phyloP scores from a whole-genome alignment of 2,113 vertebrate genomes.

The Seriola rivoliana region DNA sequence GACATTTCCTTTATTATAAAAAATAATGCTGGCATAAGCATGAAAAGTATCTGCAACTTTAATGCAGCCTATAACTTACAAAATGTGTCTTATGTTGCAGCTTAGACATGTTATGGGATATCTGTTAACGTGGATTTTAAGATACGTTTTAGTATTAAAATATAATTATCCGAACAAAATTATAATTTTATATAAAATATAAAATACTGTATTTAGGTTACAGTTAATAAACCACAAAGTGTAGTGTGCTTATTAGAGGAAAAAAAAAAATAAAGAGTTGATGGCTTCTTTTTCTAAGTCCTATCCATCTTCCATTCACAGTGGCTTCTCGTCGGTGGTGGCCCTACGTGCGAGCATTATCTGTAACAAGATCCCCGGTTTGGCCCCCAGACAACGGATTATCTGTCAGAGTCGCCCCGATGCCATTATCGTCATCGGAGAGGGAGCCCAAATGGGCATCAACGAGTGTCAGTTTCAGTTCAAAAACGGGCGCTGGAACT shows the following conservation, averaged over 20 bases:
- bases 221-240: neutral
- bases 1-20: conserved; percentile 1
- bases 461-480: conserved; percentile 99
- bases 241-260: neutral
- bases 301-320: conserved; percentile 79
- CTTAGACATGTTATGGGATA: neutral
- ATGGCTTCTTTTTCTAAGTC: conserved; percentile 38
- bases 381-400: conserved; percentile 96
- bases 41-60: neutral
- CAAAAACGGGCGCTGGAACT: conserved; percentile 98
- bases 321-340: conserved; percentile 96
- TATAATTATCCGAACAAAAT: neutral
- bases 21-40: neutral
- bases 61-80: neutral
- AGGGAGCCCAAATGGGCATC: conserved; percentile 98
- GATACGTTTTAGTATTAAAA: neutral
- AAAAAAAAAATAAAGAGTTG: neutral
- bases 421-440: conserved; percentile 98
- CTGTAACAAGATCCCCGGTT: conserved; percentile 98
- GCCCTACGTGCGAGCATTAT: conserved; percentile 98
- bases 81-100: neutral
- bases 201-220: neutral
- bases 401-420: conserved; percentile 99
- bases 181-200: neutral
- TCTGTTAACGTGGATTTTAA: neutral